These are phyloP conservation scores for Anthoscopus minutus DNA, from an alignment of 2,113 vertebrate genomes.

Conservation along the genomic window DNA sequence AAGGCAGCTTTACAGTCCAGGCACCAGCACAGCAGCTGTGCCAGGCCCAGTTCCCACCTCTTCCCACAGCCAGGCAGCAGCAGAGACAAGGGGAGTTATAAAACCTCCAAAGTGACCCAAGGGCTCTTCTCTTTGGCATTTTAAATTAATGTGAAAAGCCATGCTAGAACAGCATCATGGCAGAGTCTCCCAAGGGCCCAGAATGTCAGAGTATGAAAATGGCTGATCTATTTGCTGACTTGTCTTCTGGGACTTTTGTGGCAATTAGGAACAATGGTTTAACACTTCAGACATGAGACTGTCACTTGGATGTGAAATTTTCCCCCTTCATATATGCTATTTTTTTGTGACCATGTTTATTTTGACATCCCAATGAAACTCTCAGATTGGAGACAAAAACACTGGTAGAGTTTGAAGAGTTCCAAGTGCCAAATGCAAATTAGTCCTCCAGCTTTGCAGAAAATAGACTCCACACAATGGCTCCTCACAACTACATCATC, in stretches of 20 bases:
- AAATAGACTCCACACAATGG: neutral
- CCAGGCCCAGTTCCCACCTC: neutral
- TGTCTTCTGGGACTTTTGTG: neutral
- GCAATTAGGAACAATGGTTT: neutral
- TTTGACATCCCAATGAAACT: neutral
- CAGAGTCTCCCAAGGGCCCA: neutral
- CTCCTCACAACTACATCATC: neutral
- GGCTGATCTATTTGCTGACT: conserved; percentile 35
- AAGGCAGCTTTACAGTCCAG: neutral
- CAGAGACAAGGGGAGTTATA: neutral
- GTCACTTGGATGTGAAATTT: neutral
- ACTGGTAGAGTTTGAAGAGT: neutral
- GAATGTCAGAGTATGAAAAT: conserved; percentile 15
- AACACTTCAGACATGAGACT: neutral
- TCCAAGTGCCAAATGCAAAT: neutral
- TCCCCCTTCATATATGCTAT: neutral
- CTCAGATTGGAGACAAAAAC: neutral
- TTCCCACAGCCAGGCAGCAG: neutral
- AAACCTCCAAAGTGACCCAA: neutral
- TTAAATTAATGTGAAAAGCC: conserved; percentile 6
- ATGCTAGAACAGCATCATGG: neutral
- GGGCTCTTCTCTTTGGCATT: neutral
- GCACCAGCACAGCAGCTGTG: neutral
- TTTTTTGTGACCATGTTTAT: neutral
- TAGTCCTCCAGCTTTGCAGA: neutral